Evolutionary conservation across 92 coral and sea anemone species (phyloP).

Genomic region (Pocillopora meandrina): DNA sequence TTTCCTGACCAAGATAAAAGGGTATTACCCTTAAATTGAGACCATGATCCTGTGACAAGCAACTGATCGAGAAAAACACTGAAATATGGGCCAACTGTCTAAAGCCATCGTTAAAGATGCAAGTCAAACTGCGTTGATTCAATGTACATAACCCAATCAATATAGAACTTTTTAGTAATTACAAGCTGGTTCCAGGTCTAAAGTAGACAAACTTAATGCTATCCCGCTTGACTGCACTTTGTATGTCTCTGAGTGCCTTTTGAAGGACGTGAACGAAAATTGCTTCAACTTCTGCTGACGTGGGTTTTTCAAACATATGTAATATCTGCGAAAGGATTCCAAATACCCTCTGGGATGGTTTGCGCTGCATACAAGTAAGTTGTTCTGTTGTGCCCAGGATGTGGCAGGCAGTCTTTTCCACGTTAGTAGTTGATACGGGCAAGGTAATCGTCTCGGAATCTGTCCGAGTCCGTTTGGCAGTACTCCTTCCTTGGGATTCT

Average conservation of each 20-base stretch:
- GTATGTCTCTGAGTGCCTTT: conserved; percentile 18
- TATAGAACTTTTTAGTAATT: too few species aligned
- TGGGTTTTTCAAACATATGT: conserved; percentile 1
- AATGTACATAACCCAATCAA: too few species aligned
- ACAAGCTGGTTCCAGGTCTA: too few species aligned
- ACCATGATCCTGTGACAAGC: too few species aligned
- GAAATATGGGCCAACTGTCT: too few species aligned
- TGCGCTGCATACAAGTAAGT: not conserved
- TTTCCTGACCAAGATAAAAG: too few species aligned
- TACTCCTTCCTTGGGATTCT: not conserved
- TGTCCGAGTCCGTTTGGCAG: not conserved
- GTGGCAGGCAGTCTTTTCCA: not conserved
- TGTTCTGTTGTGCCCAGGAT: not conserved
- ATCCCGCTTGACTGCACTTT: not conserved
- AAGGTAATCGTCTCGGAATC: not conserved
- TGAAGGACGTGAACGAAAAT: conserved; percentile 17
- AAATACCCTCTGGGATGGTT: not conserved
- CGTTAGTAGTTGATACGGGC: not conserved
- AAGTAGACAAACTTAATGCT: too few species aligned
- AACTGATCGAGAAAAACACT: too few species aligned
- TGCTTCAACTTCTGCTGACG: conserved; percentile 23
- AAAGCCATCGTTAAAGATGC: too few species aligned
- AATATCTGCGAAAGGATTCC: conserved; percentile 28
- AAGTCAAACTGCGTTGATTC: too few species aligned
- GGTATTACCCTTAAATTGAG: too few species aligned